phyloP scores from a whole-genome alignment of 2,797 vertebrate species.

The Rhynchotus rufescens region DNA sequence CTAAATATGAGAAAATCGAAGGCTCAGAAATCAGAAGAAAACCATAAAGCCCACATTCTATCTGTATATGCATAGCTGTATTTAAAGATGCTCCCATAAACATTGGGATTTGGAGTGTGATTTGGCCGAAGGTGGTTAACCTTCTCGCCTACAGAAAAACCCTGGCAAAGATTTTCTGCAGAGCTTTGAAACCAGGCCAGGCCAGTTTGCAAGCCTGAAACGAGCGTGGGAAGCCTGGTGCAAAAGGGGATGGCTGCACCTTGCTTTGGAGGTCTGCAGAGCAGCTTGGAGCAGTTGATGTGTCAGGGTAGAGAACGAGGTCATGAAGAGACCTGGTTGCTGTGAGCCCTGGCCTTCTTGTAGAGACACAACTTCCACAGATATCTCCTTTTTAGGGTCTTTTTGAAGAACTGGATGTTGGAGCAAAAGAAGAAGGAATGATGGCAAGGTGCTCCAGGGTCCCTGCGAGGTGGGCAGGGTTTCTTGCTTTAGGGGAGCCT shows the following conservation, averaged over 20 bases:
- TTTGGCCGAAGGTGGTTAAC: rapidly evolving
- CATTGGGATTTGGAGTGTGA: background rate
- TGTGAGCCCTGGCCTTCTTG: background rate
- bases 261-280: rapidly evolving
- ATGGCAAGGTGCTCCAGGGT: background rate
- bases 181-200: rapidly evolving
- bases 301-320: too few species aligned
- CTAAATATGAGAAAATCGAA: background rate
- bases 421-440: background rate
- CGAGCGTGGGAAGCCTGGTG: rapidly evolving
- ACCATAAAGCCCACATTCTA: rapidly evolving
- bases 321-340: background rate
- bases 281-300: background rate
- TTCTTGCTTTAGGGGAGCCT: background rate
- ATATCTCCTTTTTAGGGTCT: background rate
- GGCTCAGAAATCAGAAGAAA: background rate
- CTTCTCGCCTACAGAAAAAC: background rate
- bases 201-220: background rate
- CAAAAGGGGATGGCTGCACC: background rate
- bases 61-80: rapidly evolving
- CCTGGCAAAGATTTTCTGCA: background rate
- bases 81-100: background rate
- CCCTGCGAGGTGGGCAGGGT: background rate
- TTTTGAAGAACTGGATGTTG: background rate
- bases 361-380: background rate